Evolutionary conservation across 2,888 invertebrate genomes (phyloP), one percentile per base, ranked within the genome.

Genomic region (Galeruca laticollis): DNA sequence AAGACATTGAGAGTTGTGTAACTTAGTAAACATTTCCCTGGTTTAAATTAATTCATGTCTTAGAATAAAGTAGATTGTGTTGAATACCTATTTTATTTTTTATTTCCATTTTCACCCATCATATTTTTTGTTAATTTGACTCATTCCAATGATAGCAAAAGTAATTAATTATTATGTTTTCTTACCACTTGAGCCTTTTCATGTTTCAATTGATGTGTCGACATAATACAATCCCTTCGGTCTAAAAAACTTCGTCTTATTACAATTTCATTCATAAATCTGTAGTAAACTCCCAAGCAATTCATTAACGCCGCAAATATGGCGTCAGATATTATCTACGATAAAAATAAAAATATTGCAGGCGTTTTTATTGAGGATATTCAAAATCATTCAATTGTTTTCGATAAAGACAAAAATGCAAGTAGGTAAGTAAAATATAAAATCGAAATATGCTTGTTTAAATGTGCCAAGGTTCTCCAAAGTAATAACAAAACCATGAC

Each of bases 241-340:
- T 97, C 96, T 68, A 97, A 87, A 83, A 97, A 97, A 1, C 96
- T 94, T 72, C 94, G 88, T 72, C 96, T 87, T 73, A 95, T 93
- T 18, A 94, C 93, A 56, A 97, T 92, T 86, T 97, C 97, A 74
- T 94, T 94, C 89, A 96, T 91, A 76, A 94, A 90, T 65, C 95
- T 91, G 84, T 95, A 95, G 86, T 94, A 96, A n/a, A 95, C 86
- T 2, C 97, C 97, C 84, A 96, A 88, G 13, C 91, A 87, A 82
- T 96, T 96, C 9, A 94, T 90, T 75, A 93, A 93, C 15, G 90
- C 78, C 70, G 93, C 88, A 82, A 92, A 93, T 73, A 94, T 88
- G 33, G 89, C 86, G 81, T 96, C 96, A 9, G 93, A 91, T 52
- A 74, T 68, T 63, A 80, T 89, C 81, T 68, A 92, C 83, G 93